Conservation (phyloP, 1,140 invertebrate genomes). For the Magallana ariakensis region DNA sequence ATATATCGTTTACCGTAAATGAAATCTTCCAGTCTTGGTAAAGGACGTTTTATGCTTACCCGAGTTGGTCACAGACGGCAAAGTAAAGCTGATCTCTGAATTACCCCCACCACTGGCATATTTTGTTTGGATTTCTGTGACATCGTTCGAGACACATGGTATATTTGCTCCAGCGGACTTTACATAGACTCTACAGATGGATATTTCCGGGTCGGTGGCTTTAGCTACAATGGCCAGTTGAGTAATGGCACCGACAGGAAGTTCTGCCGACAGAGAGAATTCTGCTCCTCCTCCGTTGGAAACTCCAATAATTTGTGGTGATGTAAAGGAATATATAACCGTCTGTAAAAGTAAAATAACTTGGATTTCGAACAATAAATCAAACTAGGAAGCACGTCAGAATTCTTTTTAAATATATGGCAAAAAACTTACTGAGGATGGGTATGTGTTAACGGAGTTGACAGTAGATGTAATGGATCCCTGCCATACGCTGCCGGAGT, state of each 20-base stretch:
- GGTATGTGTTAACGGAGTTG: not conserved
- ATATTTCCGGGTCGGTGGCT: not conserved
- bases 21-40: no score
- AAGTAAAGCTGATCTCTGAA: not conserved
- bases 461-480: not conserved
- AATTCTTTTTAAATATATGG: no score
- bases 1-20: no score
- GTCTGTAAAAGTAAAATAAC: not conserved
- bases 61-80: slow-evolving; percentile 8
- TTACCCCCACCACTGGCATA: not conserved
- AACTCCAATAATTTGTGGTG: not conserved
- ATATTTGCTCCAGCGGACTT: not conserved
- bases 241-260: not conserved
- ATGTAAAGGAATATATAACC: not conserved
- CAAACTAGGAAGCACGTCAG: no score
- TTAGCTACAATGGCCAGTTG: not conserved
- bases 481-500: not conserved
- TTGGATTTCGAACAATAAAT: no score
- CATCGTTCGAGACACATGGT: not conserved
- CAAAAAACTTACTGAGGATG: not conserved
- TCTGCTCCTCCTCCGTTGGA: not conserved
- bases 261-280: not conserved
- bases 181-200: not conserved
- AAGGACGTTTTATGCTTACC: not conserved
- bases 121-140: not conserved